Base-by-base conservation (phyloP, 2,888 invertebrate genomes). In the Eupithecia tripunctaria region DNA sequence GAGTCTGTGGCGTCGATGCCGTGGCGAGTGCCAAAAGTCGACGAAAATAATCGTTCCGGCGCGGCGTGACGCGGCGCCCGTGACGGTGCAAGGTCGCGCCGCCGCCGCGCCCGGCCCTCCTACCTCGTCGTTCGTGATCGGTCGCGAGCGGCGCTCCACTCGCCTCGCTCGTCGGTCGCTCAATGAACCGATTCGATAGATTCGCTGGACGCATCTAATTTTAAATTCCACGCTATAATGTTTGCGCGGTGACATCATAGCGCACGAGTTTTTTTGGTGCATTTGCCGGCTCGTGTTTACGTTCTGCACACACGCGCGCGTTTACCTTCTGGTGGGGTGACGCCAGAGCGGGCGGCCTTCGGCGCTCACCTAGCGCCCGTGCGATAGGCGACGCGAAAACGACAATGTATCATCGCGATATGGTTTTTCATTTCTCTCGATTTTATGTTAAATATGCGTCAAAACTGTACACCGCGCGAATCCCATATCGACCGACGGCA, bases 161-260 rank as follows among this genome's bases (percentile, higher is more conserved):
- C 93, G 92, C 91, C 82, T 89, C 86, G 94, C 93, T 85, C 89
- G 91, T 89, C 88, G 91, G 93, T 92, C 94, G 93, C 91, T 94
- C 94, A 93, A 94, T 94, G 94, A 90, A 92, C 89, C 89, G 86
- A 84, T 83, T 84, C 86, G 84, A 88, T 88, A 88, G 88, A 88
- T 88, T 88, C 89, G 88, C 89, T 84, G 86, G 86, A 86, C 89
- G 88, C 86, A 86, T 90, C 93, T 94, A 94, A 91, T 87, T 93
- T 89, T 92, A 92, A 88, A 86, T 89, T 92, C 84, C 87, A 91
- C 89, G 89, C 82, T 89, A 88, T 88, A 86, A 89, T 91, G 91
- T 92, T 91, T 91, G 92, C 89, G 85, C 88, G 89, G 88, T 94
- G 94, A 94, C 94, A 94, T 94, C 94, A 94, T 88, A 89, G 83